Conservation (phyloP, 2,113 vertebrate genomes). For the Ammodytes marinus region DNA sequence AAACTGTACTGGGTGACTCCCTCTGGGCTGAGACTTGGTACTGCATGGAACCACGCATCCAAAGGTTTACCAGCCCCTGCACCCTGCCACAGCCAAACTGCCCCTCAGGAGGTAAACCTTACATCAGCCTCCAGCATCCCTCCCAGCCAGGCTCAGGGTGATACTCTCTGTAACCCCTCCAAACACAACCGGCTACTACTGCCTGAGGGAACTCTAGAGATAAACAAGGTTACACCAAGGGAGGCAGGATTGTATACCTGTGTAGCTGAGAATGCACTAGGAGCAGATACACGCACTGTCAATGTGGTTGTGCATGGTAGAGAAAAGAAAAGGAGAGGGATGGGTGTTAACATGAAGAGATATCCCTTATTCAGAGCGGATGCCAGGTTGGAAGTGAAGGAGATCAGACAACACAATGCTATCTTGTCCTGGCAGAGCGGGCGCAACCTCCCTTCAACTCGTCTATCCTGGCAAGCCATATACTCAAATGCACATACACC, state of each 20-base stretch:
- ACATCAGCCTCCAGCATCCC: conserved; percentile 18
- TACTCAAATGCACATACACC: conserved; percentile 66
- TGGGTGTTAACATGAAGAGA: conserved; percentile 46
- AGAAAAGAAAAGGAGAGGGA: conserved; percentile 51
- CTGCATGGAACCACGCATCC: conserved; percentile 49
- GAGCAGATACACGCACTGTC: conserved; percentile 92
- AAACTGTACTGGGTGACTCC: conserved; percentile 97
- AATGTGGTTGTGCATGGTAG: conserved; percentile 86
- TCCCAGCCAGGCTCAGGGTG: neutral
- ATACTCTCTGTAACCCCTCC: conserved; percentile 40
- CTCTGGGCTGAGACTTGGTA: conserved; percentile 84
- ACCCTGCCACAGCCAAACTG: conserved; percentile 32
- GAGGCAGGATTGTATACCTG: conserved; percentile 95
- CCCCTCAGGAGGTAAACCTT: conserved; percentile 41
- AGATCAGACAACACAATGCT: conserved; percentile 86
- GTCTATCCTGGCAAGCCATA: conserved; percentile 90
- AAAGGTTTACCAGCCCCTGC: conserved; percentile 20
- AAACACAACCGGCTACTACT: conserved; percentile 86
- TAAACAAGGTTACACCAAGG: conserved; percentile 79
- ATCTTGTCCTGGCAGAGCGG: conserved; percentile 89
- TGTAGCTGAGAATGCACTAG: conserved; percentile 94
- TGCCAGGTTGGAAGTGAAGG: conserved; percentile 79
- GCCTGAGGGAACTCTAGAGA: conserved; percentile 93
- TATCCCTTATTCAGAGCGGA: conserved; percentile 36
- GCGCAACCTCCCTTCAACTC: conserved; percentile 88